A percentile compares a stretch with the other conserved stretches of the same genome.
phyloP scores from a whole-genome alignment of 2,113 vertebrate genomes.

The Galbula dea region DNA sequence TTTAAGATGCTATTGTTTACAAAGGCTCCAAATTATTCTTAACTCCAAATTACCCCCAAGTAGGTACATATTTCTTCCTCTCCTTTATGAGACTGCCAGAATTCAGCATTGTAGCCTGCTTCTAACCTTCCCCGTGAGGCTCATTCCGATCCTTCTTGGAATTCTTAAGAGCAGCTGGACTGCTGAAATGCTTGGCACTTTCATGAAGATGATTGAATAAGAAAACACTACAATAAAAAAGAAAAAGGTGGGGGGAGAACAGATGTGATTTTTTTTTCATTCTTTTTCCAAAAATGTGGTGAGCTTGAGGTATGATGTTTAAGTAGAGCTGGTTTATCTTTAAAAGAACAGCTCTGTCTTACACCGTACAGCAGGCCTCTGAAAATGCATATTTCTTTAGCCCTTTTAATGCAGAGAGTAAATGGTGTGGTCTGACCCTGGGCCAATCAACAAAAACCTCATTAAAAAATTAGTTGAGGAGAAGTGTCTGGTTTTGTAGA shows the following conservation, averaged over 20 bases:
- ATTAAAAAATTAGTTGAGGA: neutral
- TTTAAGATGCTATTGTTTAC: slow-evolving; percentile 54
- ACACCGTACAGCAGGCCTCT: neutral
- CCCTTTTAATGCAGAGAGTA: neutral
- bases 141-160: slow-evolving; percentile 14
- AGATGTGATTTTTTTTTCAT: neutral
- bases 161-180: neutral
- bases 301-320: neutral
- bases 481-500: neutral
- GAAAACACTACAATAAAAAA: neutral
- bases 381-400: neutral
- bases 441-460: neutral
- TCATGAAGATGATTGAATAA: slow-evolving; percentile 56
- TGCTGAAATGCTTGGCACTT: slow-evolving; percentile 24
- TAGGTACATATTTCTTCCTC: slow-evolving; percentile 41
- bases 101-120: slow-evolving; percentile 14
- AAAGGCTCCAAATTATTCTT: slow-evolving; percentile 46
- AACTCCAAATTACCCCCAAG: slow-evolving; percentile 35
- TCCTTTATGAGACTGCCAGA: slow-evolving; percentile 47
- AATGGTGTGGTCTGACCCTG: neutral
- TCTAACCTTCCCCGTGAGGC: slow-evolving; percentile 30
- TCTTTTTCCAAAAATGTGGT: neutral
- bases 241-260: neutral
- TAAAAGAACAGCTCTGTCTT: neutral
- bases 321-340: slow-evolving; percentile 2